phyloP scores from a whole-genome alignment of 2,113 vertebrate genomes.

The Perca schrenkii region DNA sequence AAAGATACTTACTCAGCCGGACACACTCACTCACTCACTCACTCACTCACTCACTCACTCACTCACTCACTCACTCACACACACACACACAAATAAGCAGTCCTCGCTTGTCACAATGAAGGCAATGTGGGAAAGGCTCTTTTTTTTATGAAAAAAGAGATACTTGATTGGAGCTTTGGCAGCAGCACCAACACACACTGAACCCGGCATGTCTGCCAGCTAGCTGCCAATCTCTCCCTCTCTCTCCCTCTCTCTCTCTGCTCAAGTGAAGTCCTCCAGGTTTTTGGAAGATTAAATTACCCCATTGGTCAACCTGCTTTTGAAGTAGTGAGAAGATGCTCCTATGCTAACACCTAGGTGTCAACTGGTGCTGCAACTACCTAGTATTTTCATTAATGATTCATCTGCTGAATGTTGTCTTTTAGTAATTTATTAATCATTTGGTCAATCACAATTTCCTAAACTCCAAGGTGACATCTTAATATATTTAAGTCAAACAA shows the following conservation, averaged over 20 bases:
- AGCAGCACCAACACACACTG: conserved; percentile 40
- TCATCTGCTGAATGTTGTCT: neutral
- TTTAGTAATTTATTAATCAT: neutral
- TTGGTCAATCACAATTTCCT: too few relatives aligned
- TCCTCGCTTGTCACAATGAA: conserved; percentile 37
- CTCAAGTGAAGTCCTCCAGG: conserved; percentile 16
- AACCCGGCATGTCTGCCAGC: conserved; percentile 53
- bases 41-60: too few relatives aligned
- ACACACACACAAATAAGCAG: conserved; percentile 4
- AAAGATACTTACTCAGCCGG: conserved; percentile 49
- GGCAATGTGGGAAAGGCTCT: conserved; percentile 33
- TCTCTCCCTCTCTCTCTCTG: neutral
- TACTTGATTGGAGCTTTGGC: conserved; percentile 51
- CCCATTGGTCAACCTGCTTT: conserved; percentile 2
- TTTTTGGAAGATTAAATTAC: conserved; percentile 33
- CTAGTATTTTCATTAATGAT: neutral
- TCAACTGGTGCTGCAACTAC: neutral
- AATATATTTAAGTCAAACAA: neutral
- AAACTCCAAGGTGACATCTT: too few relatives aligned
- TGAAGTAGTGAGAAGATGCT: neutral
- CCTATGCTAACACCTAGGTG: neutral
- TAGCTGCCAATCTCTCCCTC: conserved; percentile 43
- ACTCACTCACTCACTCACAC: neutral
- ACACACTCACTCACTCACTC: neutral
- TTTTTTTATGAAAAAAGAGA: conserved; percentile 47